A percentile compares a stretch with the other conserved stretches of the same genome.
phyloP scores from a whole-genome alignment of 2,888 invertebrate genomes.

The Odontocolon sp. region DNA sequence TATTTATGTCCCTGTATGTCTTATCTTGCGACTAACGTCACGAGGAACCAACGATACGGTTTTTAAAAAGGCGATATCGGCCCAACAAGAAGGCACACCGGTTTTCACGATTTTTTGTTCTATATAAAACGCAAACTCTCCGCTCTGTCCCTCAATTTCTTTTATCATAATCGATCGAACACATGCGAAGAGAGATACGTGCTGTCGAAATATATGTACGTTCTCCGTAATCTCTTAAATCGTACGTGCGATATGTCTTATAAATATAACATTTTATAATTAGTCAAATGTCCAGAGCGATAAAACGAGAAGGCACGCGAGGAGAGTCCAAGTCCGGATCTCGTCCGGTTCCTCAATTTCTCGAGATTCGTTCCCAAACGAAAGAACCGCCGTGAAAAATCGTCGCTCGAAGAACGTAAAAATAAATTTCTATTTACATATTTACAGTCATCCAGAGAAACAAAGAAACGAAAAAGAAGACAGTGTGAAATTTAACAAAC shows the following conservation, averaged over 20 bases:
- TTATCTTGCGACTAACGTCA: constrained; percentile 25
- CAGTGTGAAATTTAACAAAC: constrained; percentile 26
- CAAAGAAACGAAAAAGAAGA: constrained; percentile 16
- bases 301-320: constrained; percentile 48
- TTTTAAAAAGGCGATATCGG: constrained; percentile 61
- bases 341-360: constrained; percentile 6
- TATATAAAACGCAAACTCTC: not conserved
- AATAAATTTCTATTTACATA: constrained; percentile 43
- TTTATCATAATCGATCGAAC: not conserved
- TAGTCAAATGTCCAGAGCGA: constrained; percentile 31
- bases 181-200: constrained; percentile 47
- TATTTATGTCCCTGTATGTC: constrained; percentile 50
- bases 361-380: constrained; percentile 7
- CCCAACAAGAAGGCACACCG: constrained; percentile 46
- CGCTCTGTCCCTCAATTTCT: constrained; percentile 9
- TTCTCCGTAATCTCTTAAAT: constrained; percentile 31
- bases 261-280: constrained; percentile 27
- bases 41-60: constrained; percentile 28
- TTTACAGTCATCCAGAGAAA: constrained; percentile 27
- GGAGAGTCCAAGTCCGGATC: not conserved
- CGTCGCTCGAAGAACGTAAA: constrained; percentile 7
- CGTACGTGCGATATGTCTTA: constrained; percentile 10
- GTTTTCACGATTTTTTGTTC: not conserved
- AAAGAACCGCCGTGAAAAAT: constrained; percentile 11
- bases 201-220: constrained; percentile 25